A percentile compares a stretch with the other conserved stretches of the same genome.
Evolutionary conservation across 2,113 vertebrate genomes (phyloP).

Genomic region (Elephantulus edwardii): DNA sequence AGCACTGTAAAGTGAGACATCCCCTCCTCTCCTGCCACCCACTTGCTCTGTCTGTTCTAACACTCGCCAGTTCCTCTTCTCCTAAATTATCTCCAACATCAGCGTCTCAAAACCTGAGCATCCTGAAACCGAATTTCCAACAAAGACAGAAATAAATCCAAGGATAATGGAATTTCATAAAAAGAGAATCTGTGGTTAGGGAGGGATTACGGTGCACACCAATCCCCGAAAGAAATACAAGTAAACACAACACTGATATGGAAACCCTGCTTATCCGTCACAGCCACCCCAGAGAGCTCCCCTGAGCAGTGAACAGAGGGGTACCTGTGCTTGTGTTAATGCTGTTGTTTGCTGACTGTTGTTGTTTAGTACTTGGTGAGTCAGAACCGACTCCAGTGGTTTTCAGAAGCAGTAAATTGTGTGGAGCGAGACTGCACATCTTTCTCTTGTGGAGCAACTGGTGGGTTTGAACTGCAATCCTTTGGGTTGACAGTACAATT

Average conservation of each 20-base stretch:
- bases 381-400: no score
- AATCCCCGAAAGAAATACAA: background rate
- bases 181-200: conserved; percentile 60
- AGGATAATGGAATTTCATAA: conserved; percentile 65
- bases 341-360: background rate
- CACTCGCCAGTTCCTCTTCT: conserved; percentile 45
- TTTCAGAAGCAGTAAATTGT: no score
- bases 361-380: no score
- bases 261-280: background rate
- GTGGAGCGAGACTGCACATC: no score
- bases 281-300: background rate
- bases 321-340: background rate
- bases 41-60: background rate
- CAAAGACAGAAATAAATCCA: conserved; percentile 64
- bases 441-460: no score
- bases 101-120: conserved; percentile 53
- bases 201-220: conserved; percentile 25
- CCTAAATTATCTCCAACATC: conserved; percentile 56
- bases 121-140: conserved; percentile 52
- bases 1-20: background rate
- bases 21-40: background rate
- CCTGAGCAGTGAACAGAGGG: background rate
- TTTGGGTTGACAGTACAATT: no score
- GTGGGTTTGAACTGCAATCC: no score
- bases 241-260: background rate